Percentiles rank a stretch among this genome's conserved stretches.
Conservation (phyloP, 2,113 vertebrate genomes). For the Stercorarius parasiticus region DNA sequence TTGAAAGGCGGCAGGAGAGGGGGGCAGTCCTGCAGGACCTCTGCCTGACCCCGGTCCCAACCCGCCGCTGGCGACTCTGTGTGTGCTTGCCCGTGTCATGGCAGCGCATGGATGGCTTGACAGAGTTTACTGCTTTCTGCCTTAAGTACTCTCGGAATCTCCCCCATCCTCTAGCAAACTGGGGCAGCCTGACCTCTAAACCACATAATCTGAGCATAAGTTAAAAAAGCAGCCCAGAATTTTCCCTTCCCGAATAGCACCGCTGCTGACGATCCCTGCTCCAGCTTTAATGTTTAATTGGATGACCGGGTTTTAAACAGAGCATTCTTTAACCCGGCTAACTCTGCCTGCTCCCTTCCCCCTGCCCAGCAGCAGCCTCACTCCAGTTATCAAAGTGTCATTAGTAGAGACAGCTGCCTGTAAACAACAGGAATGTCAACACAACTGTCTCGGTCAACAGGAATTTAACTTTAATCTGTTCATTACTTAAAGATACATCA, state of each 20-base stretch:
- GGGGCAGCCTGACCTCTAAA: conserved; percentile 49
- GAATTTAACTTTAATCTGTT: conserved; percentile 75
- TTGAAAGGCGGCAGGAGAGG: background rate
- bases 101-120: background rate
- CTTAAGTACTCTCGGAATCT: conserved; percentile 44
- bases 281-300: conserved; percentile 53
- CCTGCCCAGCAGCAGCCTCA: conserved; percentile 56
- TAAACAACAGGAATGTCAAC: conserved; percentile 74
- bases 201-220: conserved; percentile 4
- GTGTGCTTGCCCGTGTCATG: conserved; percentile 10
- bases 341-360: conserved; percentile 44
- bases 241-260: conserved; percentile 2
- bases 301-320: conserved; percentile 55
- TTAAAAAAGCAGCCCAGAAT: conserved; percentile 17
- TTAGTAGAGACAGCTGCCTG: conserved; percentile 74
- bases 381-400: conserved; percentile 75
- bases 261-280: background rate
- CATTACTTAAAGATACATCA: conserved; percentile 69
- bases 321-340: conserved; percentile 63
- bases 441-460: conserved; percentile 68
- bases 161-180: conserved; percentile 20
- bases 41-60: conserved; percentile 37
- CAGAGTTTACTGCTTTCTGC: conserved; percentile 49
- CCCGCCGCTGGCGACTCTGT: background rate
- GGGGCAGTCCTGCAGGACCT: conserved; percentile 14